Percentiles rank a stretch among this genome's conserved stretches.
Conservation (phyloP, 2,113 vertebrate genomes). For the Myxocyprinus asiaticus region DNA sequence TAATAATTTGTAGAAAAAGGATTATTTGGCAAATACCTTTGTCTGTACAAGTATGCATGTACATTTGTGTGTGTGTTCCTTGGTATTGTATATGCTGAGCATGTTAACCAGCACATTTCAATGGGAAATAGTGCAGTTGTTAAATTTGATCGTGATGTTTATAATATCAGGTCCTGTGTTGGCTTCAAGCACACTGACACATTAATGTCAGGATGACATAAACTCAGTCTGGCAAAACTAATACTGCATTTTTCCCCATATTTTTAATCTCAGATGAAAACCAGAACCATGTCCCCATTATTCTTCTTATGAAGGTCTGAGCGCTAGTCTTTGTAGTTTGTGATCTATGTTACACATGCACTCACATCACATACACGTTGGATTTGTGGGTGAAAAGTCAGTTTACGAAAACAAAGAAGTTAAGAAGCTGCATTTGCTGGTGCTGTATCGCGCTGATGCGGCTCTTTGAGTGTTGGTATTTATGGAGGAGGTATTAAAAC, state of each 20-base stretch:
- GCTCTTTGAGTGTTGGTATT: slow-evolving; percentile 54
- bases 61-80: slow-evolving; percentile 38
- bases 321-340: slow-evolving; percentile 51
- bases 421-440: slow-evolving; percentile 56
- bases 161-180: slow-evolving; percentile 1
- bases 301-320: slow-evolving; percentile 31
- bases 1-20: too few relatives aligned
- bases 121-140: slow-evolving; percentile 44
- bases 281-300: slow-evolving; percentile 29
- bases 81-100: slow-evolving; percentile 51
- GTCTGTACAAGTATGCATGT: slow-evolving; percentile 11
- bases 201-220: slow-evolving; percentile 30
- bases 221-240: slow-evolving; percentile 18
- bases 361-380: slow-evolving; percentile 26
- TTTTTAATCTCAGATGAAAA: slow-evolving; percentile 45
- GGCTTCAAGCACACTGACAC: background rate
- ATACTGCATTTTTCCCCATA: slow-evolving; percentile 15
- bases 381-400: slow-evolving; percentile 39
- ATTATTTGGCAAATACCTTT: slow-evolving; percentile 40
- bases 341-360: slow-evolving; percentile 39
- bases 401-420: slow-evolving; percentile 54
- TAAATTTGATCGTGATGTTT: slow-evolving; percentile 54
- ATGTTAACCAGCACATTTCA: slow-evolving; percentile 49
- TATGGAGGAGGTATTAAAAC: slow-evolving; percentile 60
- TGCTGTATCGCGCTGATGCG: slow-evolving; percentile 12